Conservation (phyloP, 2,888 invertebrate species). For the Lycophotia porphyrea region DNA sequence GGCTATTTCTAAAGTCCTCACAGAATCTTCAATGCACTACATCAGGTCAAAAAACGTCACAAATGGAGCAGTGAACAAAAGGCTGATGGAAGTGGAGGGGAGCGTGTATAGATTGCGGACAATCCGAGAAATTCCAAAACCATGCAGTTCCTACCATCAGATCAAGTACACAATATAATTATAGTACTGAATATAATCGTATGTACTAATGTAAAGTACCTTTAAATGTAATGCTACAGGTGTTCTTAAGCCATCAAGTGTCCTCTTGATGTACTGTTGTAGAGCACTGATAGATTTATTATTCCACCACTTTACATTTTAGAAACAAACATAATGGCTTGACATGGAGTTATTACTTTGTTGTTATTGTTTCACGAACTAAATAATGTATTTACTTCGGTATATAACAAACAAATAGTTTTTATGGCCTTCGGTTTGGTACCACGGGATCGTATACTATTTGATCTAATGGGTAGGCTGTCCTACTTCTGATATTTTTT, state of each 20-base stretch:
- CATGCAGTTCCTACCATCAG: constrained; percentile 43
- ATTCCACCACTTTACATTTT: constrained; percentile 42
- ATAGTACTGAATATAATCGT: constrained; percentile 51
- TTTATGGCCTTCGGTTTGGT: constrained; percentile 20
- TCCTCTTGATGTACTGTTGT: constrained; percentile 39
- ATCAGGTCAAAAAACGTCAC: neutral
- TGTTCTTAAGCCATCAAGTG: constrained; percentile 43
- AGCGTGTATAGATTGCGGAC: neutral
- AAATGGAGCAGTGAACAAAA: neutral
- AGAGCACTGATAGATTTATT: constrained; percentile 52
- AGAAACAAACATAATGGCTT: constrained; percentile 28
- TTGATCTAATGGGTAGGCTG: constrained; percentile 30
- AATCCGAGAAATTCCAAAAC: constrained; percentile 22
- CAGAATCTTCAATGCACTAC: neutral
- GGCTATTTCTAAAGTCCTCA: neutral
- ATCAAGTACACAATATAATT: constrained; percentile 51
- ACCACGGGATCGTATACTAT: constrained; percentile 34
- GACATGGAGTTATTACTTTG: constrained; percentile 41
- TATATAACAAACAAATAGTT: constrained; percentile 32
- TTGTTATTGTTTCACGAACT: constrained; percentile 46
- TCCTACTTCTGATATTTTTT: constrained; percentile 32
- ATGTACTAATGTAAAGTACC: constrained; percentile 44
- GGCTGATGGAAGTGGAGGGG: neutral
- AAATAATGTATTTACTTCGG: constrained; percentile 11
- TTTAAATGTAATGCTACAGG: constrained; percentile 58